Conservation (phyloP, 1,140 invertebrate species). For the Harpegnathos saltator region DNA sequence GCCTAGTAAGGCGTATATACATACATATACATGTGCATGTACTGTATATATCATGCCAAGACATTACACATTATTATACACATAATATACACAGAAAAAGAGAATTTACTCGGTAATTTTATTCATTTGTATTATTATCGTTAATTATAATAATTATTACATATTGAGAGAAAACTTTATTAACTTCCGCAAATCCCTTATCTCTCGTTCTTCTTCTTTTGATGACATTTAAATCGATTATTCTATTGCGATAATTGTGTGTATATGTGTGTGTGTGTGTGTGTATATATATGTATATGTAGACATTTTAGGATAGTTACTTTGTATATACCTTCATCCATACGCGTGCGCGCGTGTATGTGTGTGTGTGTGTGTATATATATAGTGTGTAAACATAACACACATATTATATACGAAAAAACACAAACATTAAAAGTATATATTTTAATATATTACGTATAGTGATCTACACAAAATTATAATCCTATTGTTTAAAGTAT, state of each 20-base stretch:
- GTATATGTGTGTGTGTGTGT: slow-evolving; percentile 77
- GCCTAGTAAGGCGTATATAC: slow-evolving; percentile 38
- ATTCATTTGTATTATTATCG: slow-evolving; percentile 73
- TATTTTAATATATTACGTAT: slow-evolving; percentile 86
- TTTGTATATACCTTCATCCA: too few relatives aligned
- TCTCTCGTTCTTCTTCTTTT: slow-evolving; percentile 57
- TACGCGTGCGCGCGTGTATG: too few relatives aligned
- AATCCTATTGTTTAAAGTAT: slow-evolving; percentile 85
- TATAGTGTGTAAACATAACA: too few relatives aligned
- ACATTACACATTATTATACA: slow-evolving; percentile 72
- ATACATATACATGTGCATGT: slow-evolving; percentile 23
- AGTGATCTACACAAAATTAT: slow-evolving; percentile 83
- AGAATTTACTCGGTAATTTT: slow-evolving; percentile 61
- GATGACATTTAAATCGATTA: slow-evolving; percentile 71
- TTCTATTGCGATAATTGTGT: slow-evolving; percentile 75
- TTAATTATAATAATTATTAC: slow-evolving; percentile 72
- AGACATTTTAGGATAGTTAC: too few relatives aligned
- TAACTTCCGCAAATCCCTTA: slow-evolving; percentile 70
- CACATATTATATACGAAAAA: slow-evolving; percentile 74
- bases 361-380: slow-evolving; percentile 77
- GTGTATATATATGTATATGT: slow-evolving; percentile 81
- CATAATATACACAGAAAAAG: slow-evolving; percentile 54
- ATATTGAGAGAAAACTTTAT: slow-evolving; percentile 67
- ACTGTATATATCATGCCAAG: slow-evolving; percentile 47
- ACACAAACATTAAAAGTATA: slow-evolving; percentile 82